Percentiles rank a stretch among this genome's conserved stretches.
Conservation (phyloP, 1,140 invertebrate genomes). For the Cydia fagiglandana region DNA sequence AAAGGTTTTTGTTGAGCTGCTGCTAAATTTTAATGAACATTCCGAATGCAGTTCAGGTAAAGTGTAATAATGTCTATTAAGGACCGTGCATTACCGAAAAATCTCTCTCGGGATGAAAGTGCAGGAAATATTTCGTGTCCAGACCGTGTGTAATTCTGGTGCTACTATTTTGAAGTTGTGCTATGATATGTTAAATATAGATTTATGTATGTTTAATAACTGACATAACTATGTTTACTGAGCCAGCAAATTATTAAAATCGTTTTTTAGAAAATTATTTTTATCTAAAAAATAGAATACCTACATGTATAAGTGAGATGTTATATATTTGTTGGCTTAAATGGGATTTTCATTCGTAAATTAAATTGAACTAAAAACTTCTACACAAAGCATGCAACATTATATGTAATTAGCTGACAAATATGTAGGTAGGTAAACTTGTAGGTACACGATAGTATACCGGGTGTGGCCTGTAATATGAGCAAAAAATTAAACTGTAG, state of each 20-base stretch:
- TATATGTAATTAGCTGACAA: too few relatives aligned
- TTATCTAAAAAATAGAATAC: too few relatives aligned
- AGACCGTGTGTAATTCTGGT: neutral
- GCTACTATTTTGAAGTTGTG: neutral
- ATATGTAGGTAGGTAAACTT: too few relatives aligned
- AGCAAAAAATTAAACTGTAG: too few relatives aligned
- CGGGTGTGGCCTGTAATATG: too few relatives aligned
- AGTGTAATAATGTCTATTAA: conserved; percentile 48
- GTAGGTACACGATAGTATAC: too few relatives aligned
- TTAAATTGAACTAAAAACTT: too few relatives aligned
- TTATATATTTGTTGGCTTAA: neutral
- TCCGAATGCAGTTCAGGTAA: conserved; percentile 56
- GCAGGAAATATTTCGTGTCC: conserved; percentile 2
- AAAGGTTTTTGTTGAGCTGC: conserved; percentile 72
- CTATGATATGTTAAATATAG: neutral
- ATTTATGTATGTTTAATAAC: neutral
- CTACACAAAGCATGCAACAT: too few relatives aligned
- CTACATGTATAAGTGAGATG: neutral
- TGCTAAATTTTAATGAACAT: conserved; percentile 71
- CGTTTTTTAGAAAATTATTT: too few relatives aligned
- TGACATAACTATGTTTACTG: too few relatives aligned
- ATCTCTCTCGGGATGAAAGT: conserved; percentile 28
- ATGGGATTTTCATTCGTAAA: too few relatives aligned
- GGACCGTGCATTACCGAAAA: conserved; percentile 36
- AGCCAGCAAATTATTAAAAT: too few relatives aligned